phyloP scores from a whole-genome alignment of 2,113 vertebrate species.

The Alaudala cheleensis region DNA sequence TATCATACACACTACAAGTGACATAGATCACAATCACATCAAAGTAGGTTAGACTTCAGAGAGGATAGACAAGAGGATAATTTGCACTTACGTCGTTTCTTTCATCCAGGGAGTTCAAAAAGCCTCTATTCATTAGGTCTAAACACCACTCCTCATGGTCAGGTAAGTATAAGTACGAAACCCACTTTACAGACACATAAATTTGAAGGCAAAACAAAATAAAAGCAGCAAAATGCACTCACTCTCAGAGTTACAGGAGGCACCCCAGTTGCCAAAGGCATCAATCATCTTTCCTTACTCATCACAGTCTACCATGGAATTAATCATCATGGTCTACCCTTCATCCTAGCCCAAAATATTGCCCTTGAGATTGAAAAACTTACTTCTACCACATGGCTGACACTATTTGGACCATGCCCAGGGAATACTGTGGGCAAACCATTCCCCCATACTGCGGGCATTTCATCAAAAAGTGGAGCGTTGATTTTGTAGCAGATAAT shows the following conservation, averaged over 20 bases:
- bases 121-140: background rate
- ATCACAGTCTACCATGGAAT: background rate
- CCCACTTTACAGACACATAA: background rate
- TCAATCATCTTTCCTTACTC: background rate
- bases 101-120: slow-evolving; percentile 45
- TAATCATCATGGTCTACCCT: background rate
- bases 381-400: background rate
- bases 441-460: rapidly evolving
- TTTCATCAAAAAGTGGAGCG: background rate
- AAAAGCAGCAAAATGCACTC: background rate
- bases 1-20: background rate
- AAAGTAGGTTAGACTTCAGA: slow-evolving; percentile 48
- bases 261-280: background rate
- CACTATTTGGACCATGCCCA: background rate
- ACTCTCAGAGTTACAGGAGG: background rate
- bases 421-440: background rate
- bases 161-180: background rate
- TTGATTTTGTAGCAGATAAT: background rate
- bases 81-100: slow-evolving; percentile 21
- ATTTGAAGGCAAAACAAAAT: slow-evolving; percentile 13
- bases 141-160: background rate
- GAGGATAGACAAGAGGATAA: slow-evolving; percentile 39
- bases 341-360: background rate
- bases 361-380: background rate
- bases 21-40: slow-evolving; percentile 34